Evolutionary conservation across 2,113 vertebrate species (phyloP).

Genomic region (Catagonus wagneri): DNA sequence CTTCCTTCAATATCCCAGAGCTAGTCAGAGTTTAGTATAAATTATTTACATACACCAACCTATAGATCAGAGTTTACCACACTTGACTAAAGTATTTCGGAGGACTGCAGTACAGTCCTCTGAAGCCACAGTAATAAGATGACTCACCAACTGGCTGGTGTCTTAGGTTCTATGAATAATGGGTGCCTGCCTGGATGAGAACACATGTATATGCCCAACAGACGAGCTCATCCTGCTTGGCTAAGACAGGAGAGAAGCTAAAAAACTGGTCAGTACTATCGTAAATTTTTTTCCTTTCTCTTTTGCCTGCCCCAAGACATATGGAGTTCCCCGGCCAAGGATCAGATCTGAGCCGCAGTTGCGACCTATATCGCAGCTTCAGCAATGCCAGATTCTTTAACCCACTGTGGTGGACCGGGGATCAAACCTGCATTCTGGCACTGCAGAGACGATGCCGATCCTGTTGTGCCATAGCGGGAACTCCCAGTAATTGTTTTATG

Average conservation of each 20-base stretch:
- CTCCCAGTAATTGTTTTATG: constrained; percentile 55
- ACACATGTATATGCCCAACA: constrained; percentile 55
- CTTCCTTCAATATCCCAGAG: constrained; percentile 41
- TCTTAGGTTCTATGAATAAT: constrained; percentile 65
- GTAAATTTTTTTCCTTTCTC: not conserved
- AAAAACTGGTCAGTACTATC: constrained; percentile 48
- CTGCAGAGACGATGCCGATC: no score
- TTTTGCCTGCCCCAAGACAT: no score
- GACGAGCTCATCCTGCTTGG: constrained; percentile 55
- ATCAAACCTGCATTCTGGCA: no score
- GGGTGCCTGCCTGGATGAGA: constrained; percentile 47
- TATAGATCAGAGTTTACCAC: constrained; percentile 36
- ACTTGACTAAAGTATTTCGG: constrained; percentile 31
- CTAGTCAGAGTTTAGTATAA: constrained; percentile 18
- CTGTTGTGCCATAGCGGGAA: no score
- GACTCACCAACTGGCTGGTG: constrained; percentile 65
- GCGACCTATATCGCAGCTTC: no score
- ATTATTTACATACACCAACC: not conserved
- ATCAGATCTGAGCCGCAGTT: no score
- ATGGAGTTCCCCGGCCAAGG: no score
- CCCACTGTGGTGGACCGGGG: no score
- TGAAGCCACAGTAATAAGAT: constrained; percentile 31
- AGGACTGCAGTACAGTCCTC: not conserved
- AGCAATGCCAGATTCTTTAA: no score
- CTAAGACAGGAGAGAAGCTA: constrained; percentile 69